A percentile compares a stretch with the other conserved stretches of the same genome.
These are phyloP conservation scores for Phasia obesa DNA, from an alignment of 2,888 invertebrate genomes.

Conservation along the genomic window DNA sequence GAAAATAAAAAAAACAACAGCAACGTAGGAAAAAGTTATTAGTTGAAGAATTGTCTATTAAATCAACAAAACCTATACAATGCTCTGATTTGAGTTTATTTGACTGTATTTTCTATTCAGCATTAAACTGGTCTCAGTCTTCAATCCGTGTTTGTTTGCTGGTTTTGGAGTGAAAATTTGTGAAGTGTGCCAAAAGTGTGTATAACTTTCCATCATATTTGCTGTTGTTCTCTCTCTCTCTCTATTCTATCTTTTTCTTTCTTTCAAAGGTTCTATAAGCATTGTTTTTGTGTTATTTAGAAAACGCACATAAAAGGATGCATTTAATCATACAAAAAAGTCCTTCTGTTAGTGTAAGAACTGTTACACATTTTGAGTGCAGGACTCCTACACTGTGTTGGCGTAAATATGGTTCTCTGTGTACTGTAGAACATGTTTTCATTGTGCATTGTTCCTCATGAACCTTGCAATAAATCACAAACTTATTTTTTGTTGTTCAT, in stretches of 20 bases:
- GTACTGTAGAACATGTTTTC: slow-evolving; percentile 16
- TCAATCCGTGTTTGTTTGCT: background rate
- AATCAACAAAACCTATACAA: too few species aligned
- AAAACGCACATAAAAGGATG: slow-evolving; percentile 4
- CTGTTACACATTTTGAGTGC: slow-evolving; percentile 20
- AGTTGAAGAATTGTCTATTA: too few species aligned
- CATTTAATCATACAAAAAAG: slow-evolving; percentile 4
- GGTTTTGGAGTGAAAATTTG: background rate
- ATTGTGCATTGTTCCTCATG: slow-evolving; percentile 10
- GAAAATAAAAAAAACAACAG: too few species aligned
- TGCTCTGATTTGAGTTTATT: too few species aligned
- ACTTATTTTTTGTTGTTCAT: slow-evolving; percentile 23
- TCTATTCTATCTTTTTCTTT: background rate
- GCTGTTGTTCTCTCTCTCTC: background rate
- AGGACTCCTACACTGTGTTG: slow-evolving; percentile 61
- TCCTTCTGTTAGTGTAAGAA: slow-evolving; percentile 24
- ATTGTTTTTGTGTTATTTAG: background rate
- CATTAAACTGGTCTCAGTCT: too few species aligned
- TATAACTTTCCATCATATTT: background rate
- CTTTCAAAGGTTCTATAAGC: too few species aligned
- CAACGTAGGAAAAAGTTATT: too few species aligned
- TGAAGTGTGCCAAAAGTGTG: background rate
- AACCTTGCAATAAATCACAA: slow-evolving; percentile 64
- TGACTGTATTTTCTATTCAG: too few species aligned
- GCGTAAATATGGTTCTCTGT: background rate